phyloP scores from a whole-genome alignment of 2,113 vertebrate genomes.

The Ochotona curzoniae region DNA sequence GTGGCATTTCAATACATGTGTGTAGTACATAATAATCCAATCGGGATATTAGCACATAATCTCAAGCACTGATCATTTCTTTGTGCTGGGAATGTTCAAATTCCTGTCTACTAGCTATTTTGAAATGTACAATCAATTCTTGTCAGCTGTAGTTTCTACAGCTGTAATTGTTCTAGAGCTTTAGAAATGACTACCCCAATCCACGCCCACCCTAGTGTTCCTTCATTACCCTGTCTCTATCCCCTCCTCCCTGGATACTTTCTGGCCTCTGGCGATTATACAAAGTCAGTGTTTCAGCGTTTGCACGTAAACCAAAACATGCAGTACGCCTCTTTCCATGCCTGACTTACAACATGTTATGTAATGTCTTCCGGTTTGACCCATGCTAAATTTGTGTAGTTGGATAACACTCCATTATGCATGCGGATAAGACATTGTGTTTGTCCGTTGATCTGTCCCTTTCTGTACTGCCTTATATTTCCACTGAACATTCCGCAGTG shows the following conservation, averaged over 20 bases:
- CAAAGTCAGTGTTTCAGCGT: not conserved
- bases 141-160: not conserved
- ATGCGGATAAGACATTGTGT: not conserved
- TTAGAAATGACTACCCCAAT: too few species aligned
- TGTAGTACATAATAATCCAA: not conserved
- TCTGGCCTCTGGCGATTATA: not conserved
- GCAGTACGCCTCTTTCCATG: not conserved
- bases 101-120: not conserved
- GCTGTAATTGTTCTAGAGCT: not conserved
- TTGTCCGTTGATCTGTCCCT: not conserved
- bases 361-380: not conserved
- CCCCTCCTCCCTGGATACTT: too few species aligned
- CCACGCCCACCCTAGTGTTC: not conserved
- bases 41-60: not conserved
- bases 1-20: not conserved
- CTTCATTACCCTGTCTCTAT: not conserved
- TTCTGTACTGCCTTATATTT: not conserved
- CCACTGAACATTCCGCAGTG: not conserved
- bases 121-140: not conserved
- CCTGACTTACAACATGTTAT: not conserved
- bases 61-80: not conserved
- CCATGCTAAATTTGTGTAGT: not conserved
- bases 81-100: not conserved
- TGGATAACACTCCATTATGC: not conserved
- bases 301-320: not conserved